Conservation (phyloP, 2,888 invertebrate species). For the Elysia crispata region DNA sequence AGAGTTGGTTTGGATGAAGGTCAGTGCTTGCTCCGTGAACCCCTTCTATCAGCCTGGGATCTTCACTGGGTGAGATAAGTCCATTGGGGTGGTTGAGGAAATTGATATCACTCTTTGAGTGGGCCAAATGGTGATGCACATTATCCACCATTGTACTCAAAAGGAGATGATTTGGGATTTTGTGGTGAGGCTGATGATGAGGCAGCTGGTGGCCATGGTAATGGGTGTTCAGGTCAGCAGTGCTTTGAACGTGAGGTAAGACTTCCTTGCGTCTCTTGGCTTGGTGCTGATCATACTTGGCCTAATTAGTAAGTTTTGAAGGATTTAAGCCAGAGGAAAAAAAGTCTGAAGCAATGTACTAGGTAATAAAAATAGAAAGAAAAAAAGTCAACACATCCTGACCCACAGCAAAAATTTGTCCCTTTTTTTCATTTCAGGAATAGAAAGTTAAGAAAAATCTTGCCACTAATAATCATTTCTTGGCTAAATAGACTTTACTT, state of each 20-base stretch:
- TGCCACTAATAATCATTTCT: too few relatives aligned
- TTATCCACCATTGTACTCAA: background rate
- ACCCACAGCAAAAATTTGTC: too few relatives aligned
- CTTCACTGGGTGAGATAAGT: too few relatives aligned
- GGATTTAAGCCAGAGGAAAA: too few relatives aligned
- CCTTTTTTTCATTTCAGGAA: too few relatives aligned
- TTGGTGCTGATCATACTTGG: conserved; percentile 84
- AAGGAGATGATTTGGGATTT: too few relatives aligned
- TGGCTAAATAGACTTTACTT: too few relatives aligned
- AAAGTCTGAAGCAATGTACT: too few relatives aligned
- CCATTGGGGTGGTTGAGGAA: conserved; percentile 42
- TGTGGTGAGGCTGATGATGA: too few relatives aligned
- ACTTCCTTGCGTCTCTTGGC: conserved; percentile 79
- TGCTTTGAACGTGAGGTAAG: conserved; percentile 79
- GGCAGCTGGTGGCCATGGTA: too few relatives aligned
- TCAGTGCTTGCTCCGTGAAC: background rate
- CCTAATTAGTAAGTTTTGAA: conserved; percentile 78
- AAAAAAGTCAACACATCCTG: background rate
- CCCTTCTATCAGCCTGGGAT: background rate
- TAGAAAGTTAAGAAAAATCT: too few relatives aligned
- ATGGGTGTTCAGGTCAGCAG: conserved; percentile 50
- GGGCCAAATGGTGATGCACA: conserved; percentile 51
- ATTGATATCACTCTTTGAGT: conserved; percentile 61
- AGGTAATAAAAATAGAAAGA: too few relatives aligned
- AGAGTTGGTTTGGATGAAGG: conserved; percentile 47